Base-by-base conservation (phyloP, 2,888 invertebrate genomes). In the Hirtodrosophila cameraria region DNA sequence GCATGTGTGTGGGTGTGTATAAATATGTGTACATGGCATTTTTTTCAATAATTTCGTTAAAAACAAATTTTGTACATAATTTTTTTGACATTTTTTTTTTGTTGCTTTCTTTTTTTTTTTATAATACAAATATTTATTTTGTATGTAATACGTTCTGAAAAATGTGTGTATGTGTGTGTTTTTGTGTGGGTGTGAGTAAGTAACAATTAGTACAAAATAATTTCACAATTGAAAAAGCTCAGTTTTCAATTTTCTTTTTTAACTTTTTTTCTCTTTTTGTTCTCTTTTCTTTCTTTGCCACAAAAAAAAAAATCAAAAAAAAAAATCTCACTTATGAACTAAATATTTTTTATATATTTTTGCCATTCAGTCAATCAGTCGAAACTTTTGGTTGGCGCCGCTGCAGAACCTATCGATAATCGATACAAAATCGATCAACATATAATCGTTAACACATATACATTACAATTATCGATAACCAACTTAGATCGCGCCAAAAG, bases 361-460 rank as follows among this genome's bases (percentile, higher is more conserved):
- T 83, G 80, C 88, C 88, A 88, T 88, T 89, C 88, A 89, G 88
- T 89, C 88, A 89, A 88, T 89, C 88, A 88, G 89, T 89, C 88
- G 88, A 88, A 89, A 88, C 88, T 85, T 84, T 89, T 86, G 88
- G 88, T 81, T 64, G 75, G 72, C 63, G 71, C 66, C 59, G 59
- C 64, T 30, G 23, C 45, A 42, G 13, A 38, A 54, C n/a, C 42
- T 57, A 59, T 59, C 69, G 68, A 61, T 62, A 50, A 6, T 12
- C 50, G 50, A 39, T 50, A 28, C 5, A 23, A 23, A 2, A 54
- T 46, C 63, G 62, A 61, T 62, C n/a, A 62, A 39, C 53, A 61
- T 13, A 49, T 35, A 25, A 9, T n/a, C n/a, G n/a, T n/a, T n/a
- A n/a, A n/a, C n/a, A n/a, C n/a, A 39, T 31, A 15, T 25, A 23